Base-by-base conservation (phyloP, 2,888 invertebrate species). In the Drosophila pseudotakahashii region DNA sequence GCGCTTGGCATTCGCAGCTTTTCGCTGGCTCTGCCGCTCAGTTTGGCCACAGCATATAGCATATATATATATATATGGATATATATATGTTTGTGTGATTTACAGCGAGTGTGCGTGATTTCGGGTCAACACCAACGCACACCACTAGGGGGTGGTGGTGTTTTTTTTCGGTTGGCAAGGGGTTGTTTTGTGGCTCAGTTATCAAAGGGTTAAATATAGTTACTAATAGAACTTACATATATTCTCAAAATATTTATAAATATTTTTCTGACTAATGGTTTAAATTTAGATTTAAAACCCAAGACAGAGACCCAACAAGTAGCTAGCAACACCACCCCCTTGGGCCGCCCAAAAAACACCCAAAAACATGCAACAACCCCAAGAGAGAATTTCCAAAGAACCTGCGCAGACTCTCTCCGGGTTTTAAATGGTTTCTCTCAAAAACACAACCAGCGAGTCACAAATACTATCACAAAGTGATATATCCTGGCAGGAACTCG, bases 281-380 rank as follows among this genome's bases (percentile, higher is more conserved):
- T 11, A 39, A 72, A 3, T 11, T 7, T 9, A 34, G 19, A 7
- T 7, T 5, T 14, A 32, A 32, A 30, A 79, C 77, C 74, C 64
- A 70, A 60, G 63, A 73, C 79, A 73, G 75, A 84, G 85, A 79
- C 83, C 87, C 89, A 89, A 89, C 89, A 89, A 89, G 89, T 89
- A 89, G 89, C 81, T 73, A 73, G 75, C 70, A 73, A 77, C 60
- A 63, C 62, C 60, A 34, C 60, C 53, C 37, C 58, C 68, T 51
- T 7, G 7, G 36, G 23, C 47, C 39, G 10, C 13, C 3, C 13
- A 30, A 50, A 30, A 14, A 44, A 37, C 47, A 34, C 48, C 48
- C 48, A 34, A 42, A 42, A 45, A 45, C 70, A 71, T 71, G 61
- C 70, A 71, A 71, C 71, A 71, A 71, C 71, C 71, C 71, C 62